Percentiles rank a stretch among this genome's conserved stretches.
Evolutionary conservation across 2,797 vertebrate species (phyloP).

Genomic region (Taenioides sp.): DNA sequence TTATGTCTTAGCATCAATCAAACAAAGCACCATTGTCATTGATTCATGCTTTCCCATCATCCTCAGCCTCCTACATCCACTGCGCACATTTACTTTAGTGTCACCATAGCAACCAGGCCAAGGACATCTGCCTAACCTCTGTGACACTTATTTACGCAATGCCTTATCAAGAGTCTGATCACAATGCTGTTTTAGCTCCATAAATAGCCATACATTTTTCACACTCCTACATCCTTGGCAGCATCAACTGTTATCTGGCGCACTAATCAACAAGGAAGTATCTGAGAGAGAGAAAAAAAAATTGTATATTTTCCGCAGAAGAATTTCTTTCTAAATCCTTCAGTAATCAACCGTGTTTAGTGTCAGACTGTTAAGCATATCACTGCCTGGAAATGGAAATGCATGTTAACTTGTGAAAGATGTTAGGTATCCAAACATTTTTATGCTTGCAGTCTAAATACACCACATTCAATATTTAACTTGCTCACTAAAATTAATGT

Average conservation of each 20-base stretch:
- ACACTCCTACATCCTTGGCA: constrained; percentile 14
- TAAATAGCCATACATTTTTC: constrained; percentile 47
- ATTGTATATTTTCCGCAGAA: not conserved
- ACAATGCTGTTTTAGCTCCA: constrained; percentile 51
- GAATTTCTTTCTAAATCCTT: not conserved
- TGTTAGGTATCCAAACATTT: not conserved
- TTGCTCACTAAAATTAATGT: too few relatives aligned
- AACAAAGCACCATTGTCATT: constrained; percentile 22
- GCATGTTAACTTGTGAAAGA: not conserved
- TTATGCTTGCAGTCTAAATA: not conserved
- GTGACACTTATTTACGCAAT: constrained; percentile 57
- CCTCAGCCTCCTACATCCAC: constrained; percentile 10
- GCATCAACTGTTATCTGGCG: constrained; percentile 40
- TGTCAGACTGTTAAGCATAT: not conserved
- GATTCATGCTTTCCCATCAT: constrained; percentile 20
- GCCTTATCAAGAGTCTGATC: constrained; percentile 52
- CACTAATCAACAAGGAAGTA: constrained; percentile 34
- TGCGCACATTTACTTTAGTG: constrained; percentile 29
- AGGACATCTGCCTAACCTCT: constrained; percentile 57
- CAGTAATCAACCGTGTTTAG: not conserved
- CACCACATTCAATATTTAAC: not conserved
- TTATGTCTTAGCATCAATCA: not conserved
- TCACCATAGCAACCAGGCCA: constrained; percentile 61
- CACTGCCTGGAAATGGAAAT: not conserved
- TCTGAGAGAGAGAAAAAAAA: constrained; percentile 36